Evolutionary conservation across 2,888 invertebrate genomes (phyloP).

Genomic region (Phyto melanocephala): DNA sequence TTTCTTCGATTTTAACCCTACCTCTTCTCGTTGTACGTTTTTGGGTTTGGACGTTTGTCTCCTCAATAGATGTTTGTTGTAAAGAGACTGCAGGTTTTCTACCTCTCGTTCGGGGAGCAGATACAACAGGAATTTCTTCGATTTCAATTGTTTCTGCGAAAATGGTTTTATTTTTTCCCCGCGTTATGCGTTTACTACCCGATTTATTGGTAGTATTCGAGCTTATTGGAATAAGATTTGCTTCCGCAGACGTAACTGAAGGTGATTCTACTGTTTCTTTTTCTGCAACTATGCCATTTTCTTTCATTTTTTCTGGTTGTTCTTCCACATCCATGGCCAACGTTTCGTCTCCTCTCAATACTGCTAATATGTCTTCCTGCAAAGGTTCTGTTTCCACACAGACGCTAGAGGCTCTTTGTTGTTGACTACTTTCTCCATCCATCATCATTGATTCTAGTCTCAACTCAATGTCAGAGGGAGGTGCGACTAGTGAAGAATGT

Average conservation of each 20-base stretch:
- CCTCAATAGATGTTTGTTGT: slow-evolving; percentile 48
- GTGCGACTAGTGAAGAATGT: slow-evolving; percentile 78
- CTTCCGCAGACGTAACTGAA: slow-evolving; percentile 16
- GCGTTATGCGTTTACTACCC: slow-evolving; percentile 55
- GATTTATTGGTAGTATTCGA: slow-evolving; percentile 57
- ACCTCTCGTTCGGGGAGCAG: slow-evolving; percentile 66
- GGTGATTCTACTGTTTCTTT: not conserved
- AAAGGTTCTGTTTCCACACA: slow-evolving; percentile 70
- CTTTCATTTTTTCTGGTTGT: slow-evolving; percentile 35
- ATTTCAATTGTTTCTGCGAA: slow-evolving; percentile 43
- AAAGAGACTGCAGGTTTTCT: slow-evolving; percentile 56
- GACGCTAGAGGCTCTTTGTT: slow-evolving; percentile 57
- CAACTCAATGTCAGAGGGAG: slow-evolving; percentile 78
- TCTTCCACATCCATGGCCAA: slow-evolving; percentile 42
- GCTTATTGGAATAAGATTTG: slow-evolving; percentile 63
- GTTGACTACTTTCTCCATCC: slow-evolving; percentile 69
- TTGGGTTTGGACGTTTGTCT: slow-evolving; percentile 23
- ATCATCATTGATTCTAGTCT: slow-evolving; percentile 78
- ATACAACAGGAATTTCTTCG: slow-evolving; percentile 36
- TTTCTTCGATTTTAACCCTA: slow-evolving; percentile 61
- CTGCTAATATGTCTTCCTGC: slow-evolving; percentile 76
- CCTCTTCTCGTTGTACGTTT: slow-evolving; percentile 66
- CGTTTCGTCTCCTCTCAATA: slow-evolving; percentile 72
- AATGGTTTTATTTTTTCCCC: slow-evolving; percentile 36
- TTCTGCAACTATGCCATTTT: slow-evolving; percentile 56